These are phyloP conservation scores for Cylindroiulus punctatus DNA, from an alignment of 2,888 invertebrate genomes.

Conservation along the genomic window DNA sequence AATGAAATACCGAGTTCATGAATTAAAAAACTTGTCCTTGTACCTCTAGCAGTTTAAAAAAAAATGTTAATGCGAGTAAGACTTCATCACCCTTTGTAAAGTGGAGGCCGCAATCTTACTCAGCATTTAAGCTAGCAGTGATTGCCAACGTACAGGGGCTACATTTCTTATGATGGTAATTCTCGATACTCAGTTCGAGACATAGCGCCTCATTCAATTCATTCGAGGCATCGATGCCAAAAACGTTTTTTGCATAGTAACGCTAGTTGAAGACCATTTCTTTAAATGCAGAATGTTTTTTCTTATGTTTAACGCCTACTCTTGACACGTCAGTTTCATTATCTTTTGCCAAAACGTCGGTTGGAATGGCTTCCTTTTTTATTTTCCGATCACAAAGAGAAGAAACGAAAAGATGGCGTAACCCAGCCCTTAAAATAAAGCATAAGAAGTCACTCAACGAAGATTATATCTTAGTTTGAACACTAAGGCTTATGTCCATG, in stretches of 20 bases:
- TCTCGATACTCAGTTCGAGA: background rate
- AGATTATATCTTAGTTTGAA: background rate
- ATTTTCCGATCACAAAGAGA: background rate
- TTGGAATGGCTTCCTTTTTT: background rate
- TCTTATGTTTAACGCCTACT: background rate
- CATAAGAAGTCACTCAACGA: background rate
- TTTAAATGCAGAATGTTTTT: background rate
- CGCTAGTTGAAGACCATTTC: background rate
- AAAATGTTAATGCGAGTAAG: too few relatives aligned
- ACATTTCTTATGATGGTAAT: background rate
- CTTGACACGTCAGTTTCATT: background rate
- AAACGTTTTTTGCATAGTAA: background rate
- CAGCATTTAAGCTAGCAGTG: background rate
- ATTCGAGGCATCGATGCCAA: background rate
- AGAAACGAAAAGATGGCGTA: conserved; percentile 3
- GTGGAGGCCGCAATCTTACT: too few relatives aligned
- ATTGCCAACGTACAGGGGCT: background rate
- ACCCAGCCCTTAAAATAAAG: background rate
- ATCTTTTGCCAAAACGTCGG: background rate
- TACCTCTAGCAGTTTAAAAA: too few relatives aligned
- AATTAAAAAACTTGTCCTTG: too few relatives aligned
- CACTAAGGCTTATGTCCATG: background rate
- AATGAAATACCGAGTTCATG: too few relatives aligned
- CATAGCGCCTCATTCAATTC: background rate
- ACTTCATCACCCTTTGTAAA: too few relatives aligned